Evolutionary conservation across 2,797 vertebrate species (phyloP).

Genomic region (Anguilla megastoma): DNA sequence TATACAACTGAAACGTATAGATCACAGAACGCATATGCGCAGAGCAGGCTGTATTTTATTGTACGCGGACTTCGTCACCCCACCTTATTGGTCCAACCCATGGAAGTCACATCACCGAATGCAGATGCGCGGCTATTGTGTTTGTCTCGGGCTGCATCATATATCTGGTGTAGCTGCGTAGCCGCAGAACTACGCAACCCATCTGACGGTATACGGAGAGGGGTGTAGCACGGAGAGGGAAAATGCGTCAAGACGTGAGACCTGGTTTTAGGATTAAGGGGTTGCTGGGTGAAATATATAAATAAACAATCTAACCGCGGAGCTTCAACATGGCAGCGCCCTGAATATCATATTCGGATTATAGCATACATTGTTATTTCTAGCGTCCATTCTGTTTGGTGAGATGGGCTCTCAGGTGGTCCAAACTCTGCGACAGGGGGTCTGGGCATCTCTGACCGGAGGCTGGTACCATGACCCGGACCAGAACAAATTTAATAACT

Average conservation of each 20-base stretch:
- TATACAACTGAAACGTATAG: background rate
- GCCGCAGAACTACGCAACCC: conserved; percentile 19
- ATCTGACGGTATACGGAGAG: conserved; percentile 33
- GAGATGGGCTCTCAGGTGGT: conserved; percentile 87
- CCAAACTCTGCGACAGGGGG: conserved; percentile 90
- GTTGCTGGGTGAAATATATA: background rate
- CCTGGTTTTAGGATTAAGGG: conserved; percentile 45
- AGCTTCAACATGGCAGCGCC: conserved; percentile 30
- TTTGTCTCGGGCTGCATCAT: conserved; percentile 20
- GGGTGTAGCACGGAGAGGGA: conserved; percentile 39
- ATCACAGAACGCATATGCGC: background rate
- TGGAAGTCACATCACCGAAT: conserved; percentile 26
- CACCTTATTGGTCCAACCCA: conserved; percentile 6
- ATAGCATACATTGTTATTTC: background rate
- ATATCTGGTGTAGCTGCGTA: background rate
- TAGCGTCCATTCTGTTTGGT: background rate
- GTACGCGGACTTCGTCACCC: background rate
- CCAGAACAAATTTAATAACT: conserved; percentile 95
- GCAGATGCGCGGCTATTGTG: conserved; percentile 21
- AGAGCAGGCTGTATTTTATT: too few relatives aligned
- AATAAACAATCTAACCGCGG: background rate
- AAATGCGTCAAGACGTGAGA: conserved; percentile 57
- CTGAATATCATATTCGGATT: conserved; percentile 18
- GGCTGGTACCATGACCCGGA: conserved; percentile 97
- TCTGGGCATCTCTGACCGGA: conserved; percentile 94